phyloP scores from a whole-genome alignment of 2,888 invertebrate species.

The Tyria jacobaeae region DNA sequence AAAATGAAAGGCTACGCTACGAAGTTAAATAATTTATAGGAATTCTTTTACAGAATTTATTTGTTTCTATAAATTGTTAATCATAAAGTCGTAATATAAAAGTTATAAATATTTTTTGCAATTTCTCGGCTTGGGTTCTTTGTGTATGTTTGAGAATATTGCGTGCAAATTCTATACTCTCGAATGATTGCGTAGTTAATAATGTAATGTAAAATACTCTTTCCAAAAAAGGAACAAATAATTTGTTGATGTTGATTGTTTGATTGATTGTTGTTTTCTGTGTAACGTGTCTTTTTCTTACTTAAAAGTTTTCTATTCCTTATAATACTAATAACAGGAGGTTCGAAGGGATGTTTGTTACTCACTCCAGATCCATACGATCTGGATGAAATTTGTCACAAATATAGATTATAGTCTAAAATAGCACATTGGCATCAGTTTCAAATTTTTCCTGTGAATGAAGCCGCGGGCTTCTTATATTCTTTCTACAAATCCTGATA shows the following conservation, averaged over 20 bases:
- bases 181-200: background rate
- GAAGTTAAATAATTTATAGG: constrained; percentile 46
- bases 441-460: too few species aligned
- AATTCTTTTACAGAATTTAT: constrained; percentile 29
- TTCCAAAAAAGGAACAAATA: too few species aligned
- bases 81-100: constrained; percentile 4
- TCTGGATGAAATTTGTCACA: too few species aligned
- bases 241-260: too few species aligned
- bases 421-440: too few species aligned
- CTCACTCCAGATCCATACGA: background rate
- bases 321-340: too few species aligned
- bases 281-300: too few species aligned
- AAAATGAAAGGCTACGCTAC: constrained; percentile 42
- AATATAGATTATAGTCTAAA: too few species aligned
- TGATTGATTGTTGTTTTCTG: too few species aligned
- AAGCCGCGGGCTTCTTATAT: too few species aligned
- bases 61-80: constrained; percentile 23
- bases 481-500: too few species aligned
- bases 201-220: background rate
- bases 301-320: too few species aligned
- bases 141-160: constrained; percentile 7
- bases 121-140: background rate
- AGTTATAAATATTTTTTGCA: constrained; percentile 4
- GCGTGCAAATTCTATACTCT: background rate
- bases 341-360: background rate